These are phyloP conservation scores for Neoaliturus tenellus DNA, from an alignment of 2,888 invertebrate genomes.

Conservation along the genomic window DNA sequence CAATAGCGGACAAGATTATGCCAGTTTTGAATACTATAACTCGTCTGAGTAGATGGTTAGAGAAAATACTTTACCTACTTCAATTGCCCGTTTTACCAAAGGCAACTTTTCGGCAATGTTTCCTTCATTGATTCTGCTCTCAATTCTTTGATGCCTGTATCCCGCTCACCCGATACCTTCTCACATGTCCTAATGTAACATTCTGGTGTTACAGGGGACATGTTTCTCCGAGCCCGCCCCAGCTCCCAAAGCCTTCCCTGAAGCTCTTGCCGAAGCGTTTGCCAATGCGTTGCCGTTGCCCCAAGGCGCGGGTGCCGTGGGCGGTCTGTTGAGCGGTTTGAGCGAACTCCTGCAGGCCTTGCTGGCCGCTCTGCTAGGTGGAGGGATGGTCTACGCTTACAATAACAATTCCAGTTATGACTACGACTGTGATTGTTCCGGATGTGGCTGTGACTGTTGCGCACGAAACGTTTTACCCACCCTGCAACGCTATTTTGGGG, in stretches of 20 bases:
- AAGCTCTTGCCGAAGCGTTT: slow-evolving; percentile 38
- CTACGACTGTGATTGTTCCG: background rate
- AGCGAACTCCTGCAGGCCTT: background rate
- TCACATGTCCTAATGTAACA: slow-evolving; percentile 24
- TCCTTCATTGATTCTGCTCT: background rate
- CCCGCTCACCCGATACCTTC: background rate
- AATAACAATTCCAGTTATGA: background rate
- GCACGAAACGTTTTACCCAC: background rate
- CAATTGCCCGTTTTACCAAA: too few relatives aligned
- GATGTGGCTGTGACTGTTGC: slow-evolving; percentile 4
- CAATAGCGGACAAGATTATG: too few relatives aligned
- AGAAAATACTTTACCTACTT: too few relatives aligned
- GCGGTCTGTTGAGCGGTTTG: background rate
- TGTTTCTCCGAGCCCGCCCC: slow-evolving; percentile 36
- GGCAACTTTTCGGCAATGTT: background rate
- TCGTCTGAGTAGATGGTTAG: too few relatives aligned
- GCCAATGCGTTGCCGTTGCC: slow-evolving; percentile 12
- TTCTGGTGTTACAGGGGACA: slow-evolving; percentile 30
- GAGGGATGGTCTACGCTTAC: background rate
- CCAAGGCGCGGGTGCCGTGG: background rate
- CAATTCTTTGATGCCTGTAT: background rate
- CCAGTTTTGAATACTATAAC: too few relatives aligned
- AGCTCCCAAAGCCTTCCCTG: slow-evolving; percentile 37
- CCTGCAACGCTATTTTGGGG: background rate
- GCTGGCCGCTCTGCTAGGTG: slow-evolving; percentile 17